A percentile compares a stretch with the other conserved stretches of the same genome.
Evolutionary conservation across 2,797 vertebrate genomes (phyloP).

Genomic region (Diplodus sargus): DNA sequence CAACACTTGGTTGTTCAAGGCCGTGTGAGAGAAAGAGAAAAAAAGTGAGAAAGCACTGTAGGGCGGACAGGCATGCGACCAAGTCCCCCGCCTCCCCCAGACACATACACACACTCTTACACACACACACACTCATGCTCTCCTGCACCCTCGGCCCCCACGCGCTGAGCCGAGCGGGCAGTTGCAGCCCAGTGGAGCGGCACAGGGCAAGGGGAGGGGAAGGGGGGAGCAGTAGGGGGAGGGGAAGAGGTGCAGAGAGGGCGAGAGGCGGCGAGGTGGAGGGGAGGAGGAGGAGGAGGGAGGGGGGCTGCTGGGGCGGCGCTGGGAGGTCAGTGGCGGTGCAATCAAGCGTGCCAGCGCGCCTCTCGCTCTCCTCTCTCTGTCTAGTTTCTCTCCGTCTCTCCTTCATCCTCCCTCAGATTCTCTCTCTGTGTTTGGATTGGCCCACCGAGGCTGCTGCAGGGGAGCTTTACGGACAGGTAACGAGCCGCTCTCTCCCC

Average conservation of each 20-base stretch:
- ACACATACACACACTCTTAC: constrained; percentile 21
- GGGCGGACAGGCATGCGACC: constrained; percentile 76
- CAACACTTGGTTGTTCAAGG: constrained; percentile 75
- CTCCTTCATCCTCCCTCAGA: constrained; percentile 38
- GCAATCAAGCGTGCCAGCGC: constrained; percentile 78
- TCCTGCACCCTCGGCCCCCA: constrained; percentile 74
- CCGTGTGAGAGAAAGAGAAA: constrained; percentile 65
- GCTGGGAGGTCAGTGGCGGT: constrained; percentile 83
- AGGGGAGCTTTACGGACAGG: constrained; percentile 79
- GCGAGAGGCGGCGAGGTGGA: constrained; percentile 68
- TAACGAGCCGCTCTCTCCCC: constrained; percentile 69
- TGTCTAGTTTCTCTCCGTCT: constrained; percentile 58
- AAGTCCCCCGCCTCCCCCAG: constrained; percentile 46
- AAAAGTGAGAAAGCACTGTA: constrained; percentile 81
- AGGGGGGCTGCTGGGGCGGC: constrained; percentile 53
- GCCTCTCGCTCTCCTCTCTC: constrained; percentile 63
- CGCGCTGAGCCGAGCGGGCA: constrained; percentile 82
- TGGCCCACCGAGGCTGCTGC: constrained; percentile 70
- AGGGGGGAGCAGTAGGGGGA: constrained; percentile 17
- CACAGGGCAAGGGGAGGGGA: constrained; percentile 69
- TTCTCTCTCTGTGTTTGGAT: constrained; percentile 61
- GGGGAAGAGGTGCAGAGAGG: constrained; percentile 59
- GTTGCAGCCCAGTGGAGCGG: constrained; percentile 86
- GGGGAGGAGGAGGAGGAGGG: constrained; percentile 7
- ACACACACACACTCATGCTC: constrained; percentile 50